phyloP scores from a whole-genome alignment of 1,140 invertebrate species.

The Hetaerina americana region DNA sequence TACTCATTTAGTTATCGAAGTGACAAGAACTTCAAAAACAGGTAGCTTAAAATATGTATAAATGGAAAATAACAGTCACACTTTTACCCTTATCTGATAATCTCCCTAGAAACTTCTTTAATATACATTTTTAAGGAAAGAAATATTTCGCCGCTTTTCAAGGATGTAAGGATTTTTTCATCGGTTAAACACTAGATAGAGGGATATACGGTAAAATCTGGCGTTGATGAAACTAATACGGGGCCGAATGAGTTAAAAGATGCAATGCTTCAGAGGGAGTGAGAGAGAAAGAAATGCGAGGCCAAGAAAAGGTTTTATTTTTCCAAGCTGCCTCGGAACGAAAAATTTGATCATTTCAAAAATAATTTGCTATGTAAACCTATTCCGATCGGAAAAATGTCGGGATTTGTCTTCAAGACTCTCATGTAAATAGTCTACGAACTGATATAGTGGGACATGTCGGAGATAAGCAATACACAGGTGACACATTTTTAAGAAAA shows the following conservation, averaged over 20 bases:
- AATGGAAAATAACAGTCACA: too few relatives aligned
- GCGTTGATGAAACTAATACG: not conserved
- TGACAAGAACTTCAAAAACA: too few relatives aligned
- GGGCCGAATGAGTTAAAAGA: not conserved
- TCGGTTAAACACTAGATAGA: not conserved
- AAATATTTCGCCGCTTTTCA: not conserved
- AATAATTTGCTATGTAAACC: not conserved
- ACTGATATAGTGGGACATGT: not conserved
- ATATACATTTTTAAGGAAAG: not conserved
- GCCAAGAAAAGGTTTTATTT: not conserved
- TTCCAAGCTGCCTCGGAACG: not conserved
- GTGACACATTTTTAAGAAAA: not conserved
- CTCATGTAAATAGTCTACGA: not conserved
- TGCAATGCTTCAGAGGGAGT: too few relatives aligned
- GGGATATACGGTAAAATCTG: not conserved
- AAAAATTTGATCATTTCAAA: not conserved
- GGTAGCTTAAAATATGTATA: too few relatives aligned
- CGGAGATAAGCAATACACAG: not conserved
- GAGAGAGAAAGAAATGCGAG: not conserved
- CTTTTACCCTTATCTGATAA: not conserved
- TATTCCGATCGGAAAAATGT: not conserved
- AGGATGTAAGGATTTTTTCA: not conserved
- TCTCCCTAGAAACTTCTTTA: not conserved
- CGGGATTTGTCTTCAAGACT: not conserved
- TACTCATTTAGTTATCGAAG: too few relatives aligned